Evolutionary conservation across 2,113 vertebrate species (phyloP), one percentile per base, ranked within the genome.

Genomic region (Formicarius rufipectus): DNA sequence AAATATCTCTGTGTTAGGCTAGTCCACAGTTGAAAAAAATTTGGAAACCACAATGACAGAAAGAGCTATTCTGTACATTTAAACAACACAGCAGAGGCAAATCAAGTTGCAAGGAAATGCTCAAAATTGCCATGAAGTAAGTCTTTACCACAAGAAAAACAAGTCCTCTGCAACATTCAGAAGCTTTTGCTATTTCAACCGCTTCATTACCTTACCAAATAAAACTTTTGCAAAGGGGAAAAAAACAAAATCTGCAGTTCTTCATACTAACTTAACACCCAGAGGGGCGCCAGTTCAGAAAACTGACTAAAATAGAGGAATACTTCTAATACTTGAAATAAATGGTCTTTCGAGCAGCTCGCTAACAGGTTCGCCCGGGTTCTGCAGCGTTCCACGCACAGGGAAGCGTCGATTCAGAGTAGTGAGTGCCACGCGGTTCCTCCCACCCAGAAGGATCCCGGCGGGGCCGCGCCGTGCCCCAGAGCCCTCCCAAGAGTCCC

Each of bases 391-490:
- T 6, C 40, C 0, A 19, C 1, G 2, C 14, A 13, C 9, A 22
- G 18, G 27, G 13, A 33, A 28, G 12, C 9, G 31, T 9, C 30
- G 23, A 6, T 4, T 31, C 33, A 33, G 24, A 67, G 67, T 23
- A 30, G 7, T 9, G 8, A 2, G 11, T 2, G 27, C 49, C 21
- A 8, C 0, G 17, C 31, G 6, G 3, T 4, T 14, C 28, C 31
- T 62, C 37, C 59, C 6, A 35, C 59, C 24, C n/a, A 24, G 14
- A 7, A 15, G 22, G n/a, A 35, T 16, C 22, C 58, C n/a, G 17
- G 45, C 9, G 6, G 9, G 22, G 24, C n/a, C n/a, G n/a, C n/a
- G n/a, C n/a, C n/a, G n/a, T n/a, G n/a, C n/a, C n/a, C n/a, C n/a
- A n/a, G n/a, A n/a, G 42, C 42, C 42, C 42, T 50, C 10, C 35